phyloP scores from a whole-genome alignment of 2,888 invertebrate genomes.

The Neoscelio sp. region DNA sequence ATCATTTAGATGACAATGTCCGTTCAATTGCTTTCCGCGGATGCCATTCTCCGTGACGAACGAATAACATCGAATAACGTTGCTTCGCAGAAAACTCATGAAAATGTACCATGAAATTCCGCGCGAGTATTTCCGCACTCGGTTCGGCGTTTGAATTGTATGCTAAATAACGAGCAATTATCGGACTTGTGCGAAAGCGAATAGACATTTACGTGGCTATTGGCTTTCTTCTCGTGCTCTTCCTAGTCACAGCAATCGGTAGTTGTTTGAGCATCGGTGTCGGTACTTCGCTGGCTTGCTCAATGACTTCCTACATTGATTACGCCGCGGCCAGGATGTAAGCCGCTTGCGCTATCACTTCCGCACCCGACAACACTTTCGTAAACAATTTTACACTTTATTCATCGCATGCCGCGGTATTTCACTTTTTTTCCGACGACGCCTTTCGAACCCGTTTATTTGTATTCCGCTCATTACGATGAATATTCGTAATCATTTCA shows the following conservation, averaged over 20 bases:
- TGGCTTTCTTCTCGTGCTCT: slow-evolving; percentile 52
- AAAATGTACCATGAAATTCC: slow-evolving; percentile 62
- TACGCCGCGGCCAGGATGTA: slow-evolving; percentile 73
- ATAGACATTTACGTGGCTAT: slow-evolving; percentile 62
- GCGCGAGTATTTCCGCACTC: slow-evolving; percentile 46
- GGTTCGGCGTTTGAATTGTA: slow-evolving; percentile 54
- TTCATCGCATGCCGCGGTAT: neutral
- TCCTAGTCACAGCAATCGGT: slow-evolving; percentile 54
- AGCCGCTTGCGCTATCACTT: slow-evolving; percentile 74
- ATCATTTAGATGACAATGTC: slow-evolving; percentile 52
- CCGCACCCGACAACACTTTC: slow-evolving; percentile 58
- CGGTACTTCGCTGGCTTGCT: slow-evolving; percentile 60
- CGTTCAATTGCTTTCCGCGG: slow-evolving; percentile 31
- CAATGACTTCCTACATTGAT: slow-evolving; percentile 75
- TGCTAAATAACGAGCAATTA: slow-evolving; percentile 67
- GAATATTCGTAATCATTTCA: too few species aligned
- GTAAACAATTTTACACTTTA: slow-evolving; percentile 26
- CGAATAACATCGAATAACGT: slow-evolving; percentile 39
- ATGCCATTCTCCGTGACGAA: too few species aligned
- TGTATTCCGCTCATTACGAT: too few species aligned
- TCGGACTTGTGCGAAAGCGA: slow-evolving; percentile 57
- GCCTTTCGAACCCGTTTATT: too few species aligned
- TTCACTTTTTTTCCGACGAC: neutral
- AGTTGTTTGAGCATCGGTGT: slow-evolving; percentile 53
- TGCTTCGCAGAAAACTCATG: slow-evolving; percentile 47